phyloP scores from a whole-genome alignment of 37 sponge, comb jelly and placozoan species.

The Amphimedon queenslandica region DNA sequence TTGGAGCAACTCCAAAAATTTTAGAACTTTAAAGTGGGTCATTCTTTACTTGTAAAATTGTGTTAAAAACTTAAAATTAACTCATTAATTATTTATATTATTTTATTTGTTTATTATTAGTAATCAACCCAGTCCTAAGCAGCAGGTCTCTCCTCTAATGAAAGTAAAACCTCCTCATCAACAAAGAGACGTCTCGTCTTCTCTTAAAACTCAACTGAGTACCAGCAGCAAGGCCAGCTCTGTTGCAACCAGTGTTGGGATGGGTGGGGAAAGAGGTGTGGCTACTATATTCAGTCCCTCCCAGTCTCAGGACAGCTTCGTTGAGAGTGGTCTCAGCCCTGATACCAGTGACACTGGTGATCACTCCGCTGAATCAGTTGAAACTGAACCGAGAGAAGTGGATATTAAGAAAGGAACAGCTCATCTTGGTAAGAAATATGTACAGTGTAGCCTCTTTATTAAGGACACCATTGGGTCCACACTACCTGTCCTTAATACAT shows the following conservation, averaged over 20 bases:
- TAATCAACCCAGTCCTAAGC: neutral
- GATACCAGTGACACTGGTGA: constrained; percentile 52
- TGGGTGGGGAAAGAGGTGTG: too few relatives aligned
- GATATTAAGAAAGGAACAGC: neutral
- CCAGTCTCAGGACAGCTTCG: constrained; percentile 44
- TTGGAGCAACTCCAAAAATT: too few relatives aligned
- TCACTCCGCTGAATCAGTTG: constrained; percentile 41
- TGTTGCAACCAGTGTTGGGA: neutral
- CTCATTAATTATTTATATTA: too few relatives aligned
- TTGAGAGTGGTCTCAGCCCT: constrained; percentile 43
- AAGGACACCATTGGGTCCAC: too few relatives aligned
- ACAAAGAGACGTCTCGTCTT: too few relatives aligned
- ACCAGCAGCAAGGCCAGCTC: neutral
- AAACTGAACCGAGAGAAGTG: constrained; percentile 43
- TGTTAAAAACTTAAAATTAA: too few relatives aligned
- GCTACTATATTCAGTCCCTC: neutral
- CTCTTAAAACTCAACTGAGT: neutral
- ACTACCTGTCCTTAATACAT: too few relatives aligned
- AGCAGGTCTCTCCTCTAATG: neutral
- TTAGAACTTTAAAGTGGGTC: too few relatives aligned
- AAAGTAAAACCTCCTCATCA: neutral
- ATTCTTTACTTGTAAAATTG: too few relatives aligned
- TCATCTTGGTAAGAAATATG: constrained; percentile 15
- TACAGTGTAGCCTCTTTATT: too few relatives aligned
- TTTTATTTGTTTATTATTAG: too few relatives aligned